A percentile compares a stretch with the other conserved stretches of the same genome.
Conservation (phyloP, 92 coral and sea anemone genomes). For the Epizoanthus scotinus region DNA sequence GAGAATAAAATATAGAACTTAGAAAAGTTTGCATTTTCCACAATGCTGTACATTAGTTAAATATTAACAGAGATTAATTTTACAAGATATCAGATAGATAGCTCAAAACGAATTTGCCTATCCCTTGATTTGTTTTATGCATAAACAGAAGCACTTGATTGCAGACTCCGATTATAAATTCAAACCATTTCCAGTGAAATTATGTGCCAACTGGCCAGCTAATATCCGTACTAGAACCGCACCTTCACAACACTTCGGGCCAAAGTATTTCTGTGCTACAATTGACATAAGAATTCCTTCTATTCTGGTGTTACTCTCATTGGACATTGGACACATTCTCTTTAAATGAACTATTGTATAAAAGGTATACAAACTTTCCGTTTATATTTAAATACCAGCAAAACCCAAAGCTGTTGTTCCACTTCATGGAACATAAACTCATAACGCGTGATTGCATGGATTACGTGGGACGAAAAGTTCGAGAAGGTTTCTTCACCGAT, state of each 20-base stretch:
- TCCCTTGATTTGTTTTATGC: not conserved
- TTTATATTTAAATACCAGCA: not conserved
- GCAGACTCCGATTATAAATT: not conserved
- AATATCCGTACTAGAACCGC: slow-evolving; percentile 3
- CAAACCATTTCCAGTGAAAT: slow-evolving; percentile 1
- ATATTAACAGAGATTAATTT: too few species aligned
- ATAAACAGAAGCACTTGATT: not conserved
- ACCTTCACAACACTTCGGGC: not conserved
- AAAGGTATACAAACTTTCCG: not conserved
- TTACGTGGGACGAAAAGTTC: slow-evolving; percentile 31
- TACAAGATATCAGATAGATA: too few species aligned
- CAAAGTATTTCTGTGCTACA: not conserved
- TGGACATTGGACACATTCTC: not conserved
- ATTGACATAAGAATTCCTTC: not conserved
- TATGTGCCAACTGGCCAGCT: not conserved
- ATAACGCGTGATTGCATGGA: not conserved
- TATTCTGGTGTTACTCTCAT: not conserved
- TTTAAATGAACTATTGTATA: too few species aligned
- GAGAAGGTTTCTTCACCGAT: slow-evolving; percentile 6
- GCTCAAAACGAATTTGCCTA: too few species aligned
- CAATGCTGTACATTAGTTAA: too few species aligned
- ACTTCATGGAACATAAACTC: not conserved
- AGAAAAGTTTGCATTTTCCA: too few species aligned
- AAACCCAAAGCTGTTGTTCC: not conserved
- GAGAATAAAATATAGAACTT: too few species aligned